Evolutionary conservation across 2,888 invertebrate genomes (phyloP).

Genomic region (Trachelus troglodyta): DNA sequence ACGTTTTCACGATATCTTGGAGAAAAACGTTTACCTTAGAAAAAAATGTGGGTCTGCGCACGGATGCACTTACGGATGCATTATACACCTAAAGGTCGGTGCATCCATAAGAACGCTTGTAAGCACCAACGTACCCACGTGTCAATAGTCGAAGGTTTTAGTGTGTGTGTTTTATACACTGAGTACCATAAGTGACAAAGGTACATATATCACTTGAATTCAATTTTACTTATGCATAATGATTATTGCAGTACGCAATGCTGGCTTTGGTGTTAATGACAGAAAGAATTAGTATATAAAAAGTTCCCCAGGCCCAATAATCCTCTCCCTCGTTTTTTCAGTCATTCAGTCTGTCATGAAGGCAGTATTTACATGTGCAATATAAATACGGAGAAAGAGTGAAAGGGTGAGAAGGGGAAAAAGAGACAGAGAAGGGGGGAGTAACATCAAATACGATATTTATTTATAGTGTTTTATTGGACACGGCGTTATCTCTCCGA

Average conservation of each 20-base stretch:
- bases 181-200: neutral
- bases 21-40: neutral
- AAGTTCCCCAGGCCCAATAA: neutral
- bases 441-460: slow-evolving; percentile 40
- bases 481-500: slow-evolving; percentile 37
- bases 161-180: neutral
- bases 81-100: neutral
- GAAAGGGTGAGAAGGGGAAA: neutral
- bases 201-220: neutral
- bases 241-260: too few species aligned
- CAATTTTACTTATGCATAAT: neutral
- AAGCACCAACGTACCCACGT: neutral
- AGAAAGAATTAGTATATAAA: neutral
- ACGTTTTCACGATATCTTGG: neutral
- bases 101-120: neutral
- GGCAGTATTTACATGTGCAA: neutral
- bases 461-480: slow-evolving; percentile 51
- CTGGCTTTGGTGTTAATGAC: neutral
- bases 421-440: too few species aligned
- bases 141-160: neutral
- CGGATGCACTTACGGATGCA: neutral
- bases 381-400: neutral
- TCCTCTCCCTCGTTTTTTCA: neutral
- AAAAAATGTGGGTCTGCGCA: neutral
- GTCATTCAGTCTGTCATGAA: neutral